Conservation (phyloP, 2,113 vertebrate genomes). For the Cisticola juncidis region DNA sequence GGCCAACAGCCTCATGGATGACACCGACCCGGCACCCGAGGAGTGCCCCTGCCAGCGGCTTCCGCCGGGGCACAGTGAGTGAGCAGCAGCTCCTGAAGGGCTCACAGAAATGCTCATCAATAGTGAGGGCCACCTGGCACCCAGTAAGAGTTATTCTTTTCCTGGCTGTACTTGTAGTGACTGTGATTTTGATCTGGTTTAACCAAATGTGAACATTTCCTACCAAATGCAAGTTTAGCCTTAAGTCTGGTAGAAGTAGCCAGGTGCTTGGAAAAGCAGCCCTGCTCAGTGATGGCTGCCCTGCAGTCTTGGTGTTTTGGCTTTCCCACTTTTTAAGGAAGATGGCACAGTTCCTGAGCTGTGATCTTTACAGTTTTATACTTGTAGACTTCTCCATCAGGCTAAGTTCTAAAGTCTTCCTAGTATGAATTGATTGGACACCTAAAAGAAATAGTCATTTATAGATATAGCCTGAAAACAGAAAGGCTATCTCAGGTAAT, state of each 20-base stretch:
- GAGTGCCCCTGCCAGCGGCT: slow-evolving; percentile 73
- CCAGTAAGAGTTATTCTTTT: background rate
- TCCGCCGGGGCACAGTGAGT: slow-evolving; percentile 79
- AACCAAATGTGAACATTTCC: background rate
- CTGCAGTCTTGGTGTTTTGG: background rate
- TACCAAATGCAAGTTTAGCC: background rate
- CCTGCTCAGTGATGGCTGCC: background rate
- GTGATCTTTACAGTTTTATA: background rate
- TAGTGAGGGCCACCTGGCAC: background rate
- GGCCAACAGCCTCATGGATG: slow-evolving; percentile 81
- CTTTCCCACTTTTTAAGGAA: background rate
- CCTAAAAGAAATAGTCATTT: background rate
- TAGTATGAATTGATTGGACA: background rate
- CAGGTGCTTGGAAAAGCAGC: background rate
- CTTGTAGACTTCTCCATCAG: background rate
- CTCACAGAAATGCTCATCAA: background rate
- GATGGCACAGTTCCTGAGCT: background rate
- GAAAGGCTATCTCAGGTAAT: background rate
- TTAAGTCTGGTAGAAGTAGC: background rate
- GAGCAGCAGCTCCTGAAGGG: background rate
- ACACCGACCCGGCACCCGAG: slow-evolving; percentile 77
- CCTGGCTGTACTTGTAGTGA: background rate
- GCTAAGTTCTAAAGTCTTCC: background rate
- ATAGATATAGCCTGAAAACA: background rate
- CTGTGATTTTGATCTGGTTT: background rate